phyloP scores from a whole-genome alignment of 2,797 vertebrate species.

The Liasis olivaceus region DNA sequence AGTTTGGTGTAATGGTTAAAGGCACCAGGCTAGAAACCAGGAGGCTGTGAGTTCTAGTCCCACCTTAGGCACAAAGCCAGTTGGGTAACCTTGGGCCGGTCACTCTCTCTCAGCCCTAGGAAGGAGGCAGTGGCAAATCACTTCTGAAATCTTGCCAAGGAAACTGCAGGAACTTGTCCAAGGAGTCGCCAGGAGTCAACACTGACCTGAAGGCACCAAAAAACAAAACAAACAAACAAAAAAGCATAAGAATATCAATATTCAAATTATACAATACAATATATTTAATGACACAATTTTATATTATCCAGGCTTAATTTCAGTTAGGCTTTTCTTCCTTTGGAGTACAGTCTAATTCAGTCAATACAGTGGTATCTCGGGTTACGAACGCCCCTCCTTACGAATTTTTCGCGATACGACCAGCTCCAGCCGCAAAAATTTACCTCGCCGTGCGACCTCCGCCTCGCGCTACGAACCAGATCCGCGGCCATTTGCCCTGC shows the following conservation, averaged over 20 bases:
- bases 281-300: neutral
- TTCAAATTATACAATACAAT: rapidly evolving
- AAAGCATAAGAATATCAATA: constrained; percentile 1
- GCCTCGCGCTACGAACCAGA: too few relatives aligned
- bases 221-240: neutral
- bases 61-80: neutral
- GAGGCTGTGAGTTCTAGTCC: neutral
- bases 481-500: too few relatives aligned
- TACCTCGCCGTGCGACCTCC: too few relatives aligned
- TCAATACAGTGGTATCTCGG: too few relatives aligned
- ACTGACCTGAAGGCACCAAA: neutral
- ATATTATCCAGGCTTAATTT: neutral
- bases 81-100: neutral
- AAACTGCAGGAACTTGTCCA: neutral
- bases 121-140: neutral
- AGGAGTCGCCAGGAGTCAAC: neutral
- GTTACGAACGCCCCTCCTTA: too few relatives aligned
- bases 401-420: too few relatives aligned
- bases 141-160: neutral
- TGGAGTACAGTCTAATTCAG: neutral
- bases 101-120: neutral
- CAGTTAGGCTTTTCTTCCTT: neutral
- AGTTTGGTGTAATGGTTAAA: neutral
- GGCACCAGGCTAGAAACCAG: neutral
- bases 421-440: too few relatives aligned